Evolutionary conservation across 2,888 invertebrate genomes (phyloP).

Genomic region (Nomada flava): DNA sequence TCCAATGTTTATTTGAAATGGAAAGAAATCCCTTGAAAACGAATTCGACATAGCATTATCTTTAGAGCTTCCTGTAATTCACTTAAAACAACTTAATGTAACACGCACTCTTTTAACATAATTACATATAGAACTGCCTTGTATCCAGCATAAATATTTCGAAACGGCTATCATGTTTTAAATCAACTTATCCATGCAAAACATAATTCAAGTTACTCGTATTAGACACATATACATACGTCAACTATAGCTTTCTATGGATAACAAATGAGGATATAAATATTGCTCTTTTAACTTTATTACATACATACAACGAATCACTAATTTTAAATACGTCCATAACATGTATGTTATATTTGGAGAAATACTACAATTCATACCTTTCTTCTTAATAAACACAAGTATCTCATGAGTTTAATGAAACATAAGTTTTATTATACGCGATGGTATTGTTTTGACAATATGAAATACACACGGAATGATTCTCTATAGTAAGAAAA

Average conservation of each 20-base stretch:
- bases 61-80: neutral
- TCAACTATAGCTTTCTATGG: slow-evolving; percentile 1
- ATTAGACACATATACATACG: neutral
- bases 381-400: slow-evolving; percentile 11
- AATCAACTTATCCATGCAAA: neutral
- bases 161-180: slow-evolving; percentile 37
- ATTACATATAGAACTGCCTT: slow-evolving; percentile 15
- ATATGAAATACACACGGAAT: slow-evolving; percentile 48
- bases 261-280: slow-evolving; percentile 47
- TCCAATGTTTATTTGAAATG: slow-evolving; percentile 16
- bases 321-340: neutral
- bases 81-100: slow-evolving; percentile 20
- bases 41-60: slow-evolving; percentile 22
- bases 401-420: slow-evolving; percentile 30
- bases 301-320: neutral
- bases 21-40: slow-evolving; percentile 40
- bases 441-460: slow-evolving; percentile 25
- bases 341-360: neutral
- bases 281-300: slow-evolving; percentile 3
- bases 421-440: slow-evolving; percentile 46
- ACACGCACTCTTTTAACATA: slow-evolving; percentile 41
- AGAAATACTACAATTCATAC: slow-evolving; percentile 5
- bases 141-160: slow-evolving; percentile 34
- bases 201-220: slow-evolving; percentile 21
- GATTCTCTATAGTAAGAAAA: slow-evolving; percentile 33